A percentile compares a stretch with the other conserved stretches of the same genome.
Evolutionary conservation across 1,140 invertebrate genomes (phyloP).

Genomic region (Heliothis virescens): DNA sequence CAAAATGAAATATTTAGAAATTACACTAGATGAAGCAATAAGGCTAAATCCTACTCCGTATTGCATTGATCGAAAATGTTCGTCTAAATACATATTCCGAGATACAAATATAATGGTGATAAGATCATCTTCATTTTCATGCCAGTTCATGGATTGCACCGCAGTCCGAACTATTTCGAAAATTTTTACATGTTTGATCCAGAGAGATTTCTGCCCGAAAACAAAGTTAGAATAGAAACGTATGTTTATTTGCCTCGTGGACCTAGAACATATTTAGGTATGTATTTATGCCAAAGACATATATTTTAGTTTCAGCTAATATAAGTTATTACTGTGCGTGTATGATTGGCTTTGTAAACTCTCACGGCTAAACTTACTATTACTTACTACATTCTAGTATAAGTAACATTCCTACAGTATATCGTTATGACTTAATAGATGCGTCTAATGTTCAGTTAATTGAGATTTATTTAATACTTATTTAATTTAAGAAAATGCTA

Average conservation of each 20-base stretch:
- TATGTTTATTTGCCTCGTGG: neutral
- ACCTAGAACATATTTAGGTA: slow-evolving; percentile 24
- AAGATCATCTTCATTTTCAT: neutral
- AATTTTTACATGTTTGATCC: neutral
- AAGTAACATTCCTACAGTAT: too few relatives aligned
- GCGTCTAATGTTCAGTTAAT: too few relatives aligned
- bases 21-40: neutral
- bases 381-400: too few relatives aligned
- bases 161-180: neutral
- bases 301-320: too few relatives aligned
- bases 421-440: too few relatives aligned
- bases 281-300: too few relatives aligned
- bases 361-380: too few relatives aligned
- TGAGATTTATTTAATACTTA: too few relatives aligned
- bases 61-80: neutral
- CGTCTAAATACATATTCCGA: neutral
- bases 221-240: neutral
- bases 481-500: too few relatives aligned
- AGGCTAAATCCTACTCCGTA: neutral
- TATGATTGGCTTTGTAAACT: too few relatives aligned
- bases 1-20: slow-evolving; percentile 28
- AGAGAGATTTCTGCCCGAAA: neutral
- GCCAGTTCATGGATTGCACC: neutral
- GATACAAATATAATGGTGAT: neutral
- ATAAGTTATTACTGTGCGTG: too few relatives aligned